Evolutionary conservation across 2,888 invertebrate genomes (phyloP), one percentile per base, ranked within the genome.

Genomic region (Lithosia quadra): DNA sequence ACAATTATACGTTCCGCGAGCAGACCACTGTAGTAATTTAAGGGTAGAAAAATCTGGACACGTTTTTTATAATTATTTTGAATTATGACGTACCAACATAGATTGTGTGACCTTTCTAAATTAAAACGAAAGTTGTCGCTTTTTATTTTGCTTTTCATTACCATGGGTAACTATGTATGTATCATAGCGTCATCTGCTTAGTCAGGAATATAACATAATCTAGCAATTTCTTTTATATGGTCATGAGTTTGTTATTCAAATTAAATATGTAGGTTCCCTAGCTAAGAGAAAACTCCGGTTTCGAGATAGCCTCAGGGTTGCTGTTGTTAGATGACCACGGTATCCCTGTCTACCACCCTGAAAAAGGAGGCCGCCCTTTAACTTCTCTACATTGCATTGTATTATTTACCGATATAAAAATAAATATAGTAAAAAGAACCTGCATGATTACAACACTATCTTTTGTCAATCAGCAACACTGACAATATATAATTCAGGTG

Each of bases 401-500:
- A 7, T 18, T 39, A 39, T 43, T 43, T 7, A 18, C 43, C 15
- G 18, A 43, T 0, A 43, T 18, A 43, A 60, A 36, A 22, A 36
- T 15, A 0, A 58, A 10, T 22, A n/a, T 7, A 60, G 28, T n/a
- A n/a, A 4, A 21, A 55, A 56, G 0, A 0, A 24, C 13, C 9
- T 13, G 13, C 8, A 2, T 15, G 2, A 28, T 22, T 21, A 34
- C 34, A 34, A 63, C 13, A 68, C 59, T 63, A 68, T 28, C 34
- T 56, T 49, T 5, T 36, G 58, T 28, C 63, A 68, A 63, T 2
- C 36, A 24, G 43, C 53, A 63, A 66, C 57, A 63, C 36, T 28
- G 0, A 18, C 53, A 71, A 34, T 78, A 69, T 73, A 68, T 73
- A 69, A 74, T 75, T 76, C 71, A 76, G 67, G 43, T 64, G 21